Evolutionary conservation across 2,888 invertebrate genomes (phyloP).

Genomic region (Syritta pipiens): DNA sequence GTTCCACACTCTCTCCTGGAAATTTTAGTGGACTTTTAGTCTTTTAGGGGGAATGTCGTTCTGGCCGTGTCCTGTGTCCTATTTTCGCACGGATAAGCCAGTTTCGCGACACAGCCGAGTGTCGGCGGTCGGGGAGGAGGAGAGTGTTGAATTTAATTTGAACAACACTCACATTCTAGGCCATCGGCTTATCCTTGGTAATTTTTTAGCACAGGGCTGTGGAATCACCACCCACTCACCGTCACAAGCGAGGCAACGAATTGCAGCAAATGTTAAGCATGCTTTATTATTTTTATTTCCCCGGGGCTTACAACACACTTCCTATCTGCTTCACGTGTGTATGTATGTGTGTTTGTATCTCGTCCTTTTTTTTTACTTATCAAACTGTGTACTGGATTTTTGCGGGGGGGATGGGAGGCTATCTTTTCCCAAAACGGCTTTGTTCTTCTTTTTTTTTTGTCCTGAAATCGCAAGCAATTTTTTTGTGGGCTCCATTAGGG

Average conservation of each 20-base stretch:
- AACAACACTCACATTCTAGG: conserved; percentile 40
- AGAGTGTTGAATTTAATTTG: conserved; percentile 59
- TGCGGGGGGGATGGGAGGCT: too few species aligned
- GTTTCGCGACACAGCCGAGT: background rate
- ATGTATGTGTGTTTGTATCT: background rate
- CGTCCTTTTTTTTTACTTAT: background rate
- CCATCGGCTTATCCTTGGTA: conserved; percentile 47
- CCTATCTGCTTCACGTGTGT: background rate
- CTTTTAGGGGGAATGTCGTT: conserved; percentile 13
- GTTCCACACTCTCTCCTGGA: background rate
- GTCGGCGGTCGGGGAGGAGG: background rate
- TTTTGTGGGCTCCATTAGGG: too few species aligned
- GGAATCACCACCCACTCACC: too few species aligned
- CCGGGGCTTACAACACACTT: conserved; percentile 9
- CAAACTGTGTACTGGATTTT: background rate
- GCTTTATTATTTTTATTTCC: conserved; percentile 45
- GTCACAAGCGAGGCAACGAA: background rate
- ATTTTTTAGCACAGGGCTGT: too few species aligned
- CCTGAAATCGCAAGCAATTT: too few species aligned
- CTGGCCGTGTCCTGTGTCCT: background rate
- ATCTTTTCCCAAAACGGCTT: too few species aligned
- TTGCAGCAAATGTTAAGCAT: conserved; percentile 6
- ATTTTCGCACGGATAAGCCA: conserved; percentile 30
- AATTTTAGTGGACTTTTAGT: conserved; percentile 45
- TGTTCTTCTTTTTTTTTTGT: too few species aligned